phyloP scores from a whole-genome alignment of 2,888 invertebrate species.

The Linyphia triangularis region DNA sequence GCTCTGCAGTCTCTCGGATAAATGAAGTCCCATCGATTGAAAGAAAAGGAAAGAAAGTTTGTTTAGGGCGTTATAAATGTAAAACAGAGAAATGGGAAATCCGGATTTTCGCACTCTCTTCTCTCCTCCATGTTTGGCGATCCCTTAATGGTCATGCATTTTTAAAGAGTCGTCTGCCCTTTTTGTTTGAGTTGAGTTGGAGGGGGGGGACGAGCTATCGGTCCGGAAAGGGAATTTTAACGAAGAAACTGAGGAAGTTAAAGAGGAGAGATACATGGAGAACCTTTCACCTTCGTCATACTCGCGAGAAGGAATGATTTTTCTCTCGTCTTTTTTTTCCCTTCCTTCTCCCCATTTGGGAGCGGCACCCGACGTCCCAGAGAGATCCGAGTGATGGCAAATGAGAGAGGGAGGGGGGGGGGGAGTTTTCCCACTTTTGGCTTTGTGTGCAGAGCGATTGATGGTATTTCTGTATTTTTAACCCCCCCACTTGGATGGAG shows the following conservation, averaged over 20 bases:
- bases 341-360: neutral
- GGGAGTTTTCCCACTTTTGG: neutral
- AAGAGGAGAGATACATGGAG: conserved; percentile 53
- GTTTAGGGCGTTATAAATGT: conserved; percentile 70
- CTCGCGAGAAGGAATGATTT: neutral
- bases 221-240: conserved; percentile 70
- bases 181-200: conserved; percentile 69
- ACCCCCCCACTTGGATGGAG: too few relatives aligned
- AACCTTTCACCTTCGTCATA: conserved; percentile 68
- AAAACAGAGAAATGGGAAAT: conserved; percentile 61
- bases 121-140: conserved; percentile 14
- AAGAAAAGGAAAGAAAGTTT: conserved; percentile 50
- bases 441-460: too few relatives aligned
- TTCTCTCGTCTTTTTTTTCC: conserved; percentile 32
- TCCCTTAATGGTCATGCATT: conserved; percentile 60
- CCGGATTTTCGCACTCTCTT: conserved; percentile 18
- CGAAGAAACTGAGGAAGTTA: conserved; percentile 38
- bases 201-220: conserved; percentile 21
- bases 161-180: conserved; percentile 58
- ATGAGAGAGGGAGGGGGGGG: neutral
- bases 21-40: conserved; percentile 55
- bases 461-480: too few relatives aligned
- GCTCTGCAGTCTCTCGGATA: too few relatives aligned
- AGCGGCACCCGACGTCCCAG: too few relatives aligned
- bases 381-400: too few relatives aligned